Evolutionary conservation across 2,113 vertebrate genomes (phyloP), one percentile per base, ranked within the genome.

Genomic region (Delphinus delphis): DNA sequence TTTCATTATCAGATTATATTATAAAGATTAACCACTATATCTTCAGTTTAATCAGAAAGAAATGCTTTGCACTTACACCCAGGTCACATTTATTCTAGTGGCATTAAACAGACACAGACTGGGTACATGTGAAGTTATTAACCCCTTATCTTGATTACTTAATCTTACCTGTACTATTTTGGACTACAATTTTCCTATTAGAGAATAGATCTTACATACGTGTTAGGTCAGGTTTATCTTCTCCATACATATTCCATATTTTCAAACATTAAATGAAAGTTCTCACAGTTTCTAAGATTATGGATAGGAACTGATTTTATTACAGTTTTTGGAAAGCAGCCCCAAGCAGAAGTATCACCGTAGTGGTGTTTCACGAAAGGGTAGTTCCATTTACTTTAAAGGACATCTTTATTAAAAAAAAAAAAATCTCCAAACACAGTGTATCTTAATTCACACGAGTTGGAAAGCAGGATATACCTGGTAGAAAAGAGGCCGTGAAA

Each of bases 181-280:
- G 58, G 18, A 68, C 21, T 94, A 71, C 4, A 73, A 0, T 86
- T 94, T 94, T 97, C 53, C 70, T 73, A 12, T 55, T 73, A 86
- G 44, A 95, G n/a, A 88, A 47, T 41, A 87, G 38, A 50, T 73
- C 26, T 94, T 60, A 85, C 11, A 68, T 85, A 74, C 9, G 31
- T 83, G 17, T 63, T 92, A 84, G 31, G 26, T 83, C 74, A 41
- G 13, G 1, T 53, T 95, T 95, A 79, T 93, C 28, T 90, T 92
- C 18, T 8, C 8, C 23, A 63, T 84, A 36, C 31, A 76, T 58
- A 5, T 58, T 53, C n/a, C 38, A 38, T 93, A 90, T 70, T 93
- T 94, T 85, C 41, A 96, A 97, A 80, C 15, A 25, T 93, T 70
- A 93, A 90, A 44, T 91, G 67, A 90, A 93, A 53, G 13, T 18